phyloP scores from a whole-genome alignment of 37 sponge, comb jelly and placozoan genomes.

The Hexactinellida sp. region DNA sequence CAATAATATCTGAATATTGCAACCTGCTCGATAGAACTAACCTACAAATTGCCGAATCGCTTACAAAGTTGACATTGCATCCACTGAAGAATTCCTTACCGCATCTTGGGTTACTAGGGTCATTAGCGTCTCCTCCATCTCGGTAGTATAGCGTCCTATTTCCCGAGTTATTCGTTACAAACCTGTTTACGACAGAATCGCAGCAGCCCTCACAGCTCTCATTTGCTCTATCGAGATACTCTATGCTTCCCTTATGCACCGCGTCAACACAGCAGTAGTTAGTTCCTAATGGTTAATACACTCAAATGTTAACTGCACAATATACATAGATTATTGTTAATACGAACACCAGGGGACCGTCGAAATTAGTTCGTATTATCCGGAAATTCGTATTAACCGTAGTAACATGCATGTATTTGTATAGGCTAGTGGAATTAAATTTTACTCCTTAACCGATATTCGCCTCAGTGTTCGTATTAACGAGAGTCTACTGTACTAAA shows the following conservation, averaged over 20 bases:
- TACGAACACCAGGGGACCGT: too few species aligned
- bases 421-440: too few species aligned
- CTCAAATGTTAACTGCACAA: too few species aligned
- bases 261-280: background rate
- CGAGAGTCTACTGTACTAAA: too few species aligned
- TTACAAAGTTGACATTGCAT: background rate
- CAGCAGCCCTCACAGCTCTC: background rate
- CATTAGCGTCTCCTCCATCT: background rate
- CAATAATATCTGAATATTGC: background rate
- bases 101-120: background rate
- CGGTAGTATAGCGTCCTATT: background rate
- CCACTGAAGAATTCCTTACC: background rate
- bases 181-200: background rate
- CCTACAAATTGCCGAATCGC: background rate
- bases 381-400: too few species aligned
- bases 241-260: background rate
- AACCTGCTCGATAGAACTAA: background rate
- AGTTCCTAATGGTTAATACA: too few species aligned
- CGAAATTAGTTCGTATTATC: too few species aligned
- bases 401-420: too few species aligned
- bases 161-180: background rate
- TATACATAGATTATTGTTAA: too few species aligned
- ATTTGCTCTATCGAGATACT: background rate
- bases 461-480: too few species aligned
- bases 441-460: too few species aligned